A percentile compares a stretch with the other conserved stretches of the same genome.
These are phyloP conservation scores for Ariolimax columbianus DNA, from an alignment of 2,888 invertebrate genomes.

Conservation along the genomic window DNA sequence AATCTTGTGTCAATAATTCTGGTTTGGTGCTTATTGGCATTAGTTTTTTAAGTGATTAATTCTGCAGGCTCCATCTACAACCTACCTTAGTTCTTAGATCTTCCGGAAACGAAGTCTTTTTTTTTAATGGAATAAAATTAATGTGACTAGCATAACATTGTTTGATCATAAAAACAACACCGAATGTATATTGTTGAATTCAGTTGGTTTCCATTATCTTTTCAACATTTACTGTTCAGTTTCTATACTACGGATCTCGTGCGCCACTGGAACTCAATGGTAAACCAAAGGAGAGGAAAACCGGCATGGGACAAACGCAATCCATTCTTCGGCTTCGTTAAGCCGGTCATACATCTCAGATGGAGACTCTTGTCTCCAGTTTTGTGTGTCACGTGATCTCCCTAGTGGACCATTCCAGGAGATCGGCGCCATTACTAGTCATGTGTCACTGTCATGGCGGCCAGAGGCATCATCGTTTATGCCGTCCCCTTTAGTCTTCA, in stretches of 20 bases:
- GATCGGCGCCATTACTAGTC: slow-evolving; percentile 46
- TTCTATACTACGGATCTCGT: neutral
- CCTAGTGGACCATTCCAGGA: slow-evolving; percentile 37
- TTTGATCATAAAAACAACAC: too few relatives aligned
- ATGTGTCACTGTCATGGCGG: slow-evolving; percentile 38
- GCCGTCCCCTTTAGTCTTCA: slow-evolving; percentile 1
- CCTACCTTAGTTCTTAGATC: too few relatives aligned
- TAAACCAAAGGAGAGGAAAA: neutral
- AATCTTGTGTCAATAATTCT: too few relatives aligned
- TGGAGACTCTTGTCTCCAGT: slow-evolving; percentile 22
- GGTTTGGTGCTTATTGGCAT: too few relatives aligned
- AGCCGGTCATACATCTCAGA: slow-evolving; percentile 43
- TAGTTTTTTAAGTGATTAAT: too few relatives aligned
- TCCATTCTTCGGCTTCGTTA: slow-evolving; percentile 13
- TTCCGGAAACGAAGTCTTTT: too few relatives aligned
- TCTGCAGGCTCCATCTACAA: too few relatives aligned
- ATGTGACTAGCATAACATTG: too few relatives aligned
- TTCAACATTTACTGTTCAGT: neutral
- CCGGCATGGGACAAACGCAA: slow-evolving; percentile 27
- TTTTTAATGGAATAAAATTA: too few relatives aligned
- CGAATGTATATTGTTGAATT: neutral
- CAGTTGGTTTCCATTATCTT: neutral
- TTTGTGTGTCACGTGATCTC: slow-evolving; percentile 44
- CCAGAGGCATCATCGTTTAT: slow-evolving; percentile 15
- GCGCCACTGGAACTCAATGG: neutral